Percentiles rank a stretch among this genome's conserved stretches.
Conservation (phyloP, 2,888 invertebrate species). For the Litoditis marina region DNA sequence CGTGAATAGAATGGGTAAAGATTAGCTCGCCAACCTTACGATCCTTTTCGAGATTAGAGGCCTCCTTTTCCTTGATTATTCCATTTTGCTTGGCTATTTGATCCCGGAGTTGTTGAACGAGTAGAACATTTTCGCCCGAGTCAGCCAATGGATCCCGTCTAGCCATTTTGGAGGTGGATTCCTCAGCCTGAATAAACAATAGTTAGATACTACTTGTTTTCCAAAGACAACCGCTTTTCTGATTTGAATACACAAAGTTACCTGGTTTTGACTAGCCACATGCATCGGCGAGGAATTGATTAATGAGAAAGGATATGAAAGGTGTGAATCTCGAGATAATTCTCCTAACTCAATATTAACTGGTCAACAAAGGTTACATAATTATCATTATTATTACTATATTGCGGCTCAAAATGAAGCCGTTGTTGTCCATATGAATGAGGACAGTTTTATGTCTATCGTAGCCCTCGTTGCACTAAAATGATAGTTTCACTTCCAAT, state of each 20-base stretch:
- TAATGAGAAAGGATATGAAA: not conserved
- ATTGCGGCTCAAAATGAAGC: not conserved
- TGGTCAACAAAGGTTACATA: no score
- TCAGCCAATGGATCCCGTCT: not conserved
- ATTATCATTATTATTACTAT: not conserved
- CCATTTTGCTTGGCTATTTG: conserved; percentile 37
- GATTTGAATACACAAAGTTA: no score
- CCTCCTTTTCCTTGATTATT: conserved; percentile 31
- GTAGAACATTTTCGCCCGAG: conserved; percentile 23
- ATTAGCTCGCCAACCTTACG: conserved; percentile 25
- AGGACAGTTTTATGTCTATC: no score
- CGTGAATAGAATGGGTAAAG: not conserved
- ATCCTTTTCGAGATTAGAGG: conserved; percentile 39
- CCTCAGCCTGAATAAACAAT: not conserved
- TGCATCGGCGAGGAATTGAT: no score
- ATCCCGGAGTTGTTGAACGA: conserved; percentile 44
- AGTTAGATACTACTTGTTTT: no score
- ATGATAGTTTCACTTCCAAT: no score
- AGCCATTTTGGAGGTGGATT: not conserved
- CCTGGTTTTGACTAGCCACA: no score
- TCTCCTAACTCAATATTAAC: no score
- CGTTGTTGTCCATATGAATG: no score
- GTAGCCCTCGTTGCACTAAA: no score
- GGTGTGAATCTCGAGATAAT: no score
- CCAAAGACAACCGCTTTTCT: no score